Evolutionary conservation across 2,113 vertebrate genomes (phyloP), one percentile per base, ranked within the genome.

Genomic region (Tragelaphus scriptus): DNA sequence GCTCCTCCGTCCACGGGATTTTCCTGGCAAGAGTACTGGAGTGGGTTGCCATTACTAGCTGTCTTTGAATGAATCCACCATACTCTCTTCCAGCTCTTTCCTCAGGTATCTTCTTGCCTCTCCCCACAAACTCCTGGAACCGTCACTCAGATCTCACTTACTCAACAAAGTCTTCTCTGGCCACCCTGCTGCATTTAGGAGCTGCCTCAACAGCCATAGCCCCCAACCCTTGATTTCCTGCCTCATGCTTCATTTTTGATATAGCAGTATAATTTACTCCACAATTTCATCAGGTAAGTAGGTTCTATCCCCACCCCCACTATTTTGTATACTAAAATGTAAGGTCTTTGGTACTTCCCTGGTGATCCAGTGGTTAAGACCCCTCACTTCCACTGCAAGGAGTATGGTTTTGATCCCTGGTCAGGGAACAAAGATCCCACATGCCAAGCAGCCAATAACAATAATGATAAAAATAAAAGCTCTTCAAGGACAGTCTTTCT

Each of bases 61-160:
- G 5, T 51, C 53, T 32, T 63, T 65, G 58, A 44, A 15, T 26
- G 11, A 44, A 32, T 23, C 36, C 23, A 12, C 30, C 16, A 32
- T 13, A 7, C 0, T 90, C 25, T 86, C 13, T 19, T 56, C 55
- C 16, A 3, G 5, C 16, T 25, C 61, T 77, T 56, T 96, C 23
- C 17, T 77, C 19, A 19, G 30, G 13, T 55, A 26, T 77, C 92
- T 90, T 14, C 28, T 85, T 55, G 36, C 17, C 40, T 91, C 12
- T 61, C 6, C 10, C 5, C 26, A 28, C 9, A 1, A 0, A 5
- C 7, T 25, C 7, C 26, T 47, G 13, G 26, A 49, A 68, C 36
- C 25, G 4, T 49, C n/a, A 19, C 26, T 63, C 58, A 58, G 4
- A 36, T 32, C 26, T 81, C n/a, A 88, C 2, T 19, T 3, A 82